A percentile compares a stretch with the other conserved stretches of the same genome.
Evolutionary conservation across 2,113 vertebrate genomes (phyloP).

Genomic region (Lagopus muta): DNA sequence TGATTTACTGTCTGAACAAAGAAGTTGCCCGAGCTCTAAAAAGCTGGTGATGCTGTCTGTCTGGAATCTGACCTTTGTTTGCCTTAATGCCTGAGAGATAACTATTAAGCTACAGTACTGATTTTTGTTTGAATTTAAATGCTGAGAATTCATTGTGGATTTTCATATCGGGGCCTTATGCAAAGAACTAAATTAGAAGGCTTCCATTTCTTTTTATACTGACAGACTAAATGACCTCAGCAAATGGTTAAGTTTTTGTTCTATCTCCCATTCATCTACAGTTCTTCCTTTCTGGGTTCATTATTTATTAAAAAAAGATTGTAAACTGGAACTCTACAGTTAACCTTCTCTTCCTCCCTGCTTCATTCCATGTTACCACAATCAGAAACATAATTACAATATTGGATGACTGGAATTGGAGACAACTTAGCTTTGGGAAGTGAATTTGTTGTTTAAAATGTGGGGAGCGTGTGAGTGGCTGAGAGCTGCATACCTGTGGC

Average conservation of each 20-base stretch:
- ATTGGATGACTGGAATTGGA: background rate
- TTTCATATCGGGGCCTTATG: slow-evolving; percentile 20
- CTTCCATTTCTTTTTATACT: background rate
- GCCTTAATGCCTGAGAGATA: background rate
- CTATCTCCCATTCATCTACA: background rate
- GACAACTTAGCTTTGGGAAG: background rate
- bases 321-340: background rate
- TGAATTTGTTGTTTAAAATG: background rate
- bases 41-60: background rate
- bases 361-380: background rate
- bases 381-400: background rate
- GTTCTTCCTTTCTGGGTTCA: slow-evolving; percentile 3
- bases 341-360: background rate
- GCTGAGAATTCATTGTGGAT: slow-evolving; percentile 14
- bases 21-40: background rate
- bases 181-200: slow-evolving; percentile 28
- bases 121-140: background rate
- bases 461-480: background rate
- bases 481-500: background rate
- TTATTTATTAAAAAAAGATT: slow-evolving; percentile 4
- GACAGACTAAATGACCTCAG: slow-evolving; percentile 7
- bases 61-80: background rate
- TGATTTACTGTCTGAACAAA: background rate
- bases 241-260: slow-evolving; percentile 23
- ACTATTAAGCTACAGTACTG: background rate